phyloP scores from a whole-genome alignment of 2,113 vertebrate species.

The Paedocypris sp. region DNA sequence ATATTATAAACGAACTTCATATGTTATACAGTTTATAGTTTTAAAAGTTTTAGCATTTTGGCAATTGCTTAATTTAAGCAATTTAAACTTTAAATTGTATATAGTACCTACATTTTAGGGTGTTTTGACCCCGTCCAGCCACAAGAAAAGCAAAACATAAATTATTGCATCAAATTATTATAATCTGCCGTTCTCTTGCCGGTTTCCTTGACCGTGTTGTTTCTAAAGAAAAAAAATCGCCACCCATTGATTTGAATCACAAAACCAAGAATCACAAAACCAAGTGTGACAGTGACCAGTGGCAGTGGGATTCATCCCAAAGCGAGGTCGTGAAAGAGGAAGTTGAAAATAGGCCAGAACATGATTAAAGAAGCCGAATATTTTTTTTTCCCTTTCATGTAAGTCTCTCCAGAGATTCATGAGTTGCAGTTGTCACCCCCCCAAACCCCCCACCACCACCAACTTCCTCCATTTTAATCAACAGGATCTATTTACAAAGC shows the following conservation, averaged over 20 bases:
- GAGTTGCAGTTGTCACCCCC: constrained; percentile 30
- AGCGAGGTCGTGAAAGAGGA: constrained; percentile 4
- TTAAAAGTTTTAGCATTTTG: too few species aligned
- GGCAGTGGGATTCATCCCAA: constrained; percentile 10
- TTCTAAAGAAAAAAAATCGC: neutral
- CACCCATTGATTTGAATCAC: neutral
- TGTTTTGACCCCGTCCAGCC: too few species aligned
- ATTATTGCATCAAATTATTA: too few species aligned
- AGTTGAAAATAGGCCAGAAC: constrained; percentile 17
- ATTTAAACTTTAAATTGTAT: too few species aligned
- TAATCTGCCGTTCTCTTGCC: too few species aligned
- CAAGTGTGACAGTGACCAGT: constrained; percentile 8
- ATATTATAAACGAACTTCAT: too few species aligned
- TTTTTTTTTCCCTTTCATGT: constrained; percentile 13
- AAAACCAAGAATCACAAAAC: constrained; percentile 19
- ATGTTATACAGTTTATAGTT: too few species aligned
- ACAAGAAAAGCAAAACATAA: too few species aligned
- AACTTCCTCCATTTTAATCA: constrained; percentile 40
- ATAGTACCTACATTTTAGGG: too few species aligned
- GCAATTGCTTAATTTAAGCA: too few species aligned
- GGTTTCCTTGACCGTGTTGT: neutral
- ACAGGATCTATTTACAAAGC: constrained; percentile 48
- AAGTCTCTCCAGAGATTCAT: constrained; percentile 28
- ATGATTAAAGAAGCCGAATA: constrained; percentile 32
- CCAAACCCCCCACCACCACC: too few species aligned